phyloP scores from a whole-genome alignment of 2,113 vertebrate genomes.

The Tetrax tetrax region DNA sequence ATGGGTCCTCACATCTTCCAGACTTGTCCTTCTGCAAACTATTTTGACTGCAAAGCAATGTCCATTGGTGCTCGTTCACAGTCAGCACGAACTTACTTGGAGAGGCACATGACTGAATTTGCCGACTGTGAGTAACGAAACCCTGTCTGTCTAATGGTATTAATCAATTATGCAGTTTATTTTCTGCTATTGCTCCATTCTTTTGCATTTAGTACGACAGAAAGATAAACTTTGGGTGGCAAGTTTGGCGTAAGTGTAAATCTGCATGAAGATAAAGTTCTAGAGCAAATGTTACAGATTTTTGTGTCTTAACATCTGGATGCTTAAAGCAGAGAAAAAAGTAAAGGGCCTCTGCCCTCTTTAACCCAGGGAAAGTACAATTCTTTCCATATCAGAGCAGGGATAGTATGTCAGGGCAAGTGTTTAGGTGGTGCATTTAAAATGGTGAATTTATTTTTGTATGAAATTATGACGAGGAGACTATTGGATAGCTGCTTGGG shows the following conservation, averaged over 20 bases:
- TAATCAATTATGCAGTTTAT: neutral
- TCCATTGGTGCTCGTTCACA: conserved; percentile 97
- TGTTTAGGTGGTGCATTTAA: neutral
- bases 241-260: neutral
- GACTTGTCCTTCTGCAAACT: conserved; percentile 97
- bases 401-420: neutral
- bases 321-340: neutral
- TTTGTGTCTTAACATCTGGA: neutral
- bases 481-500: neutral
- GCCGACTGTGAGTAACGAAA: conserved; percentile 83
- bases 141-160: neutral
- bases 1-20: conserved; percentile 99
- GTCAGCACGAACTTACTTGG: conserved; percentile 95
- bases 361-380: neutral
- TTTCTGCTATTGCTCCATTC: neutral
- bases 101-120: conserved; percentile 92
- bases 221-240: neutral
- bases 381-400: neutral
- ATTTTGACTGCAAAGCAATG: conserved; percentile 98
- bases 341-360: neutral
- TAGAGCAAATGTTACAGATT: neutral
- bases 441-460: neutral
- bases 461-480: neutral
- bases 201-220: neutral
- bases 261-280: neutral